phyloP scores from a whole-genome alignment of 2,113 vertebrate species.

The Cygnus buccinator region DNA sequence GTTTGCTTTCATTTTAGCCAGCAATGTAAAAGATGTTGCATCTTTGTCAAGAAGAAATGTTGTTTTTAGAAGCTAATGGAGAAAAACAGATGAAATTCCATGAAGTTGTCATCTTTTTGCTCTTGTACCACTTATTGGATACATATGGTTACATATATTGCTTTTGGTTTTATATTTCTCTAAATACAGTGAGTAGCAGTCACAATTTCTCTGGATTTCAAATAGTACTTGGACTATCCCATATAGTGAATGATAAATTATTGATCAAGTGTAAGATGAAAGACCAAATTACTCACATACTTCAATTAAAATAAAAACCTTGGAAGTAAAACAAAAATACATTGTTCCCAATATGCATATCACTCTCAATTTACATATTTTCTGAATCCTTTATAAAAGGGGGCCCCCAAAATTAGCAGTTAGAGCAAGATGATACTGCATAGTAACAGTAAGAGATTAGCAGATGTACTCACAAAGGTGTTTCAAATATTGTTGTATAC shows the following conservation, averaged over 20 bases:
- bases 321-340: not conserved
- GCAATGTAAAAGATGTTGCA: not conserved
- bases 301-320: not conserved
- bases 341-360: not conserved
- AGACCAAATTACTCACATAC: not conserved
- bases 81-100: not conserved
- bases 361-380: not conserved
- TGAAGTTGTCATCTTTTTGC: not conserved
- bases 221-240: not conserved
- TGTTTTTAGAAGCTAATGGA: not conserved
- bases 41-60: not conserved
- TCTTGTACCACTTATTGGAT: not conserved
- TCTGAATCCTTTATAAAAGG: not conserved
- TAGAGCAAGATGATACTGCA: not conserved
- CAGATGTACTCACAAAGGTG: not conserved
- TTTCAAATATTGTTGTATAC: not conserved
- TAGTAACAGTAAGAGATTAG: not conserved
- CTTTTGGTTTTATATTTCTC: not conserved
- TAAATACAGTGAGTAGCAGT: not conserved
- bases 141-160: not conserved
- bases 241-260: not conserved
- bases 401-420: not conserved
- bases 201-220: not conserved
- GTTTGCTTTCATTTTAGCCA: not conserved
- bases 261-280: not conserved